phyloP scores from a whole-genome alignment of 2,113 vertebrate genomes.

The Rattus rattus region DNA sequence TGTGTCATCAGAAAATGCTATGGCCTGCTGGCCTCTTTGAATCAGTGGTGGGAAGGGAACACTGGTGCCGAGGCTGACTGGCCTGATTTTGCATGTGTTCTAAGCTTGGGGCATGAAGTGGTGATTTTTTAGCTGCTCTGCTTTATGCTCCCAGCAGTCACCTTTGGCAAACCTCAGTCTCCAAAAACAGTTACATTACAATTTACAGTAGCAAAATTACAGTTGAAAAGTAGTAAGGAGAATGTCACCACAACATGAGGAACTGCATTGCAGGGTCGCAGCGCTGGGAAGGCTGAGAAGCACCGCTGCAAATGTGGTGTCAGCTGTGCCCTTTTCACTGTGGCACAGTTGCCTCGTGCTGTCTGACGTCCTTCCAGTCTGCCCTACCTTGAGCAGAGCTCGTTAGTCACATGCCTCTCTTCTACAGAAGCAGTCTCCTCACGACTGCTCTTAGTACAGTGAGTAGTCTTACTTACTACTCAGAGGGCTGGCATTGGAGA shows the following conservation, averaged over 20 bases:
- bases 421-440: background rate
- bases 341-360: background rate
- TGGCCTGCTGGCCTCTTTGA: background rate
- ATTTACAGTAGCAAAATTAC: background rate
- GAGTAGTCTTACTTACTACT: background rate
- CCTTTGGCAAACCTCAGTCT: background rate
- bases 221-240: background rate
- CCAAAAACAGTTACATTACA: background rate
- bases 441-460: slow-evolving; percentile 6
- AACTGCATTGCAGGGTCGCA: background rate
- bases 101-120: background rate
- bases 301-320: background rate
- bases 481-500: background rate
- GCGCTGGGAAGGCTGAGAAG: background rate
- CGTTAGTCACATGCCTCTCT: background rate
- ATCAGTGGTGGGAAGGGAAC: background rate
- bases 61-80: background rate
- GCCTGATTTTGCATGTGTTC: background rate
- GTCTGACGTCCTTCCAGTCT: background rate
- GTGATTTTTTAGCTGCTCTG: too few relatives aligned
- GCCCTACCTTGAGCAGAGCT: background rate
- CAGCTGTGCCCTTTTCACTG: background rate
- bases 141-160: too few relatives aligned
- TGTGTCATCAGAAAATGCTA: background rate
- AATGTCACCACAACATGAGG: background rate